Evolutionary conservation across 2,113 vertebrate species (phyloP), one percentile per base, ranked within the genome.

Genomic region (Microtus ochrogaster): DNA sequence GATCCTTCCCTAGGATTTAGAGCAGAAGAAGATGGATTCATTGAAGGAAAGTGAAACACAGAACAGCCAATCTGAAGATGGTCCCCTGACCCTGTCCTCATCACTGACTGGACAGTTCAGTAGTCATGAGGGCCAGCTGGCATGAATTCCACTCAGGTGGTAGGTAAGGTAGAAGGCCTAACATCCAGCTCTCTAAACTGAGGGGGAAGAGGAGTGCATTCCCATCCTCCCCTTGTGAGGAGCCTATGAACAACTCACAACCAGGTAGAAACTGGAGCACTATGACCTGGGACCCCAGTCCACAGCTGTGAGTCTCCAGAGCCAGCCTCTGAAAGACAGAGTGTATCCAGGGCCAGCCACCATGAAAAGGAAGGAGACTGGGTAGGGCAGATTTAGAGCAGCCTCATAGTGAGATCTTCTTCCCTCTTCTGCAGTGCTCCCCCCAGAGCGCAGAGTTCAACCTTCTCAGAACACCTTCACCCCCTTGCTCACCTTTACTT

Each of bases 1-100:
- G 98, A 97, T 99, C 99, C 97, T 99, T 99, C 98, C 99, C 98
- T 99, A 70, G 21, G 68, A 89, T 17, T 95, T 94, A 44, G 7
- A 96, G 49, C 41, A 95, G 52, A 98, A 82, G 2, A 95, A 94
- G 22, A 95, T 33, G 93, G 30, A 17, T 96, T 90, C 91, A 98
- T 41, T 96, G 16, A 61, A 84, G 41, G 90, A n/a, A 4, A 0
- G 4, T 85, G 47, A 72, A n/a, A 22, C 12, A 47, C 55, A 65
- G 36, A 68, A 61, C 8, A 41, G 47, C 41, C 74, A 74, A 12
- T 49, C 10, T 65, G 65, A 68, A 92, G 36, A 83, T 17, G 47
- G 66, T 87, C 41, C 76, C 85, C 3, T 26, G 21, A 55, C 13
- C 58, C 68, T 61, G n/a, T 41, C 9, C 47, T 66, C 41, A 44